phyloP scores from a whole-genome alignment of 2,888 invertebrate genomes.

The Amblyteles armatorius region DNA sequence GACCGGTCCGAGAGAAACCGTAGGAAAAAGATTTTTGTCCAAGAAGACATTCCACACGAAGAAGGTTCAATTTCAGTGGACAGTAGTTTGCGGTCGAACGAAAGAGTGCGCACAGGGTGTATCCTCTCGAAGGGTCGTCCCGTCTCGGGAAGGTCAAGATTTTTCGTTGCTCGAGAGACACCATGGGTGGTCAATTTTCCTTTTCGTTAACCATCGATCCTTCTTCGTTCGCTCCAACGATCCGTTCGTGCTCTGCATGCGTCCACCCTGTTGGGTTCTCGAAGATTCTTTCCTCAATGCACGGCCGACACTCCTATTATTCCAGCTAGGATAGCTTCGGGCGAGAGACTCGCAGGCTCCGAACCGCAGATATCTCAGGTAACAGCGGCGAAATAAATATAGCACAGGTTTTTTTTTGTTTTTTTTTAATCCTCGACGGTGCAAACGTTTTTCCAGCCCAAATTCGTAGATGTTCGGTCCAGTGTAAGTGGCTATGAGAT shows the following conservation, averaged over 20 bases:
- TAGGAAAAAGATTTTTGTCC: constrained; percentile 13
- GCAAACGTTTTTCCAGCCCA: background rate
- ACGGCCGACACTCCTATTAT: background rate
- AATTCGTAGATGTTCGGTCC: background rate
- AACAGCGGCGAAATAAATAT: constrained; percentile 1
- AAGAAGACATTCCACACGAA: constrained; percentile 22
- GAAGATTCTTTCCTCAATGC: background rate
- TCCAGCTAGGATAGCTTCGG: background rate
- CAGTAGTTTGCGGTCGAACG: constrained; percentile 47
- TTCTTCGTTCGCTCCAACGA: constrained; percentile 13
- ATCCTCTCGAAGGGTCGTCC: constrained; percentile 43
- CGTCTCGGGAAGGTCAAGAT: constrained; percentile 57
- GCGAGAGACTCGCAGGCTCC: background rate
- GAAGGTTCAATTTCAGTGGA: constrained; percentile 53
- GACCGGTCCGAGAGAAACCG: background rate
- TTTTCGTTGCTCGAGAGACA: constrained; percentile 56
- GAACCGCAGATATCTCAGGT: constrained; percentile 5
- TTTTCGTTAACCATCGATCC: constrained; percentile 53
- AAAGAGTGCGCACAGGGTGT: background rate
- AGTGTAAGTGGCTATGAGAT: background rate
- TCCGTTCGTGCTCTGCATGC: background rate
- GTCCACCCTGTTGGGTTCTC: background rate
- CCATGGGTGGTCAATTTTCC: constrained; percentile 70
- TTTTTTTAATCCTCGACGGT: background rate
- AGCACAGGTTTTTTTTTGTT: background rate